Evolutionary conservation across 2,113 vertebrate species (phyloP), one percentile per base, ranked within the genome.

Genomic region (Cololabis saira): DNA sequence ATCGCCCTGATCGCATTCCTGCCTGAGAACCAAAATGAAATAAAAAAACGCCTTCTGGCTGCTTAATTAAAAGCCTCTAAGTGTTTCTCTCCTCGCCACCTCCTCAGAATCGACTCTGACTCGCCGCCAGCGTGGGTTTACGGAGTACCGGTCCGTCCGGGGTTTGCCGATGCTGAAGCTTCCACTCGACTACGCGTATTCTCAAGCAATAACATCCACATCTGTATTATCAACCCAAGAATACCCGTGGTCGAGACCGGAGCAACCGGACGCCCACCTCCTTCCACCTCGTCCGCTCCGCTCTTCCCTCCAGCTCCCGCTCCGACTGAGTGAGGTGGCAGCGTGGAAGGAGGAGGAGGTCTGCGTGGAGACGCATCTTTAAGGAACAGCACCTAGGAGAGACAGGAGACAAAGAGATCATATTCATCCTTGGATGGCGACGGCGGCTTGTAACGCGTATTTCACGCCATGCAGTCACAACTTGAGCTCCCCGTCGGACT

Each of bases 161-260:
- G n/a, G n/a, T n/a, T n/a, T 54, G 65, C 30, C 68, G 90, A 77
- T 16, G 89, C 84, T 40, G 63, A 75, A 74, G 90, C 89, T 67
- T 90, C 93, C 92, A 69, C 92, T 91, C 92, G 74, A 90, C 93
- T 92, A 94, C 93, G 93, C 92, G 93, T 94, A 94, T 94, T 94
- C 93, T 93, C 90, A 92, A 93, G 91, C 88, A 92, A 91, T 90
- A 93, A 93, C 90, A 94, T 86, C 90, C 76, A 90, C 89, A 87
- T 92, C 84, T 92, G 93, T 91, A 90, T 91, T 93, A 89, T 94
- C 86, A 87, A 89, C 91, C 88, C 87, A 89, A 92, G 89, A 91
- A 91, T 92, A 92, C 90, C 89, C 89, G 87, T 92, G 87, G 82
- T 89, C 87, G 92, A 89, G 90, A 88, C 70, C 76, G 85, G 92